Conservation (phyloP, 2,113 vertebrate species). For the Bufo gargarizans region DNA sequence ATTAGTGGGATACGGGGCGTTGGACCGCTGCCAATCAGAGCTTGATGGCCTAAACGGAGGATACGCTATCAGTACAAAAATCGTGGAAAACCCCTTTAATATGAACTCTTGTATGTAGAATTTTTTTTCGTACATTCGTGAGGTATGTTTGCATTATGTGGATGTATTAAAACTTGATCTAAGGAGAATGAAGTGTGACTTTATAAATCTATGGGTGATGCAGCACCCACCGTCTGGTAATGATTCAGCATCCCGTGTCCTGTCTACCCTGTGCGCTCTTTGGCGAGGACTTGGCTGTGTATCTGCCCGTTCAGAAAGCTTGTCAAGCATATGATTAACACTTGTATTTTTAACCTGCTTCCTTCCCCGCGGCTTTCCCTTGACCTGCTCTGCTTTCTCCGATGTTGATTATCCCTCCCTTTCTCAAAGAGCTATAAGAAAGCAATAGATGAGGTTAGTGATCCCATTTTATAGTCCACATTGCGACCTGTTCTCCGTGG, state of each 20-base stretch:
- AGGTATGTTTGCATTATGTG: background rate
- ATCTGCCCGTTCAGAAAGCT: background rate
- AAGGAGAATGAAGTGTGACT: background rate
- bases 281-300: slow-evolving; percentile 17
- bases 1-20: too few species aligned
- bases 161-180: background rate
- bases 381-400: slow-evolving; percentile 75
- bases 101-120: background rate
- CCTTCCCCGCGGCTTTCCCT: slow-evolving; percentile 75
- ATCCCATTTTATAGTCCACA: slow-evolving; percentile 70
- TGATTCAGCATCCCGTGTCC: background rate
- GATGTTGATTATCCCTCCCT: slow-evolving; percentile 77
- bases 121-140: background rate
- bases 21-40: too few species aligned
- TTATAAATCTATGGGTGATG: background rate
- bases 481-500: slow-evolving; percentile 41
- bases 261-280: background rate
- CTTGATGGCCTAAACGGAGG: too few species aligned
- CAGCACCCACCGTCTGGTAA: background rate
- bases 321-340: slow-evolving; percentile 72
- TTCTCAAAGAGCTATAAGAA: slow-evolving; percentile 94
- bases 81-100: too few species aligned
- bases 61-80: too few species aligned
- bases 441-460: slow-evolving; percentile 98
- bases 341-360: slow-evolving; percentile 76